phyloP scores from a whole-genome alignment of 2,113 vertebrate genomes.

The Gadus macrocephalus region DNA sequence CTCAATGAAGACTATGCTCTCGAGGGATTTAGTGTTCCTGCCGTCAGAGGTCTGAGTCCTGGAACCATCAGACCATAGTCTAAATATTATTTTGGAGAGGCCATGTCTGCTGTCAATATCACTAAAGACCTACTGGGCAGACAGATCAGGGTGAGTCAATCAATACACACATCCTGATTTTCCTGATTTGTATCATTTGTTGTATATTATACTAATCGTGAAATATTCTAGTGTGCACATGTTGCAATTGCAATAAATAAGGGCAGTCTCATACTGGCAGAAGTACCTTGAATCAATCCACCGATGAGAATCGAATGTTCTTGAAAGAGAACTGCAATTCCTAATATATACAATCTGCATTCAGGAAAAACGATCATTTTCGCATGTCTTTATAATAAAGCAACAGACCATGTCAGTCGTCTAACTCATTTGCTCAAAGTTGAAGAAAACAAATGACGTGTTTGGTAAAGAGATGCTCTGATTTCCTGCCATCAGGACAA shows the following conservation, averaged over 20 bases:
- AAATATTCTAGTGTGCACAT: no score
- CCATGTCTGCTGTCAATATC: conserved; percentile 92
- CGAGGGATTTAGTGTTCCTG: conserved; percentile 40
- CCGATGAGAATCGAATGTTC: no score
- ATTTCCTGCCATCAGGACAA: conserved; percentile 77
- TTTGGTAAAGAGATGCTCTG: neutral
- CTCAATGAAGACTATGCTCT: no score
- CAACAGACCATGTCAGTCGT: neutral
- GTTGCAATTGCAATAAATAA: no score
- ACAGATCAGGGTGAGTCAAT: conserved; percentile 75
- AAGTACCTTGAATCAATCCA: no score
- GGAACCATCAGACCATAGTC: conserved; percentile 40
- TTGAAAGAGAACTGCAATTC: no score
- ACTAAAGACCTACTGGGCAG: conserved; percentile 87
- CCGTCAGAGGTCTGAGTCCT: conserved; percentile 69
- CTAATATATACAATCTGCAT: no score
- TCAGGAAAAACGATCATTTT: no score
- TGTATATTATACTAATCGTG: no score
- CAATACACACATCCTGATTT: no score
- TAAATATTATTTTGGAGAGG: conserved; percentile 66
- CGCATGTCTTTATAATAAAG: neutral
- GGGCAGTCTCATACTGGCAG: no score
- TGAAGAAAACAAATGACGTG: neutral
- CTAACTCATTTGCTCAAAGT: neutral
- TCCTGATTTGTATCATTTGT: no score